Conservation (phyloP, 2,113 vertebrate genomes). For the Stegastes partitus region DNA sequence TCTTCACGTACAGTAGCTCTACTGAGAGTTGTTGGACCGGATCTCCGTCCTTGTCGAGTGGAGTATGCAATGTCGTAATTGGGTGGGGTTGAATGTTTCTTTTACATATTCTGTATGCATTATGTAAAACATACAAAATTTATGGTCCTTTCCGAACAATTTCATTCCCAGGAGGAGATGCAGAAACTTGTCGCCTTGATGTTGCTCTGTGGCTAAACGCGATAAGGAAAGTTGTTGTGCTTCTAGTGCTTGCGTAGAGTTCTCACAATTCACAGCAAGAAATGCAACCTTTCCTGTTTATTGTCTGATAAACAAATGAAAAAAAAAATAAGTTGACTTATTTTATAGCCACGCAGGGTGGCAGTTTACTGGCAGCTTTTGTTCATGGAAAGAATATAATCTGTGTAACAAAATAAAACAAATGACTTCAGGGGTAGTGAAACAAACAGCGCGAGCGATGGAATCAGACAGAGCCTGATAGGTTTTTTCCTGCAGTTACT, state of each 20-base stretch:
- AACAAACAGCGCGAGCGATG: conserved; percentile 70
- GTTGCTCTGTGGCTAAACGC: conserved; percentile 48
- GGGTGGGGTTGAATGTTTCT: conserved; percentile 23
- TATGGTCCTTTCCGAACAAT: conserved; percentile 20
- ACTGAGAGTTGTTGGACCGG: not conserved
- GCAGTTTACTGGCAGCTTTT: conserved; percentile 69
- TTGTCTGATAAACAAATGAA: conserved; percentile 73
- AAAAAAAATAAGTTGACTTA: conserved; percentile 47
- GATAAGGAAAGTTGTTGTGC: conserved; percentile 74
- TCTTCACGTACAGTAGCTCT: not conserved
- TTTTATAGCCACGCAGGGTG: conserved; percentile 47
- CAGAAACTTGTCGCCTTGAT: conserved; percentile 49
- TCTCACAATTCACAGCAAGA: conserved; percentile 81
- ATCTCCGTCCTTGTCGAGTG: not conserved
- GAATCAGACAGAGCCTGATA: conserved; percentile 71
- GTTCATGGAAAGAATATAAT: conserved; percentile 79
- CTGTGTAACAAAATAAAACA: conserved; percentile 76
- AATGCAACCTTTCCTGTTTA: conserved; percentile 83
- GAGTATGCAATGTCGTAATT: conserved; percentile 5
- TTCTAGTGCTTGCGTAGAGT: conserved; percentile 50
- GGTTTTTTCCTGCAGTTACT: conserved; percentile 72
- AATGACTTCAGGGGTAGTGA: conserved; percentile 71
- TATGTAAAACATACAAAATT: conserved; percentile 40
- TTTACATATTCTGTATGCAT: conserved; percentile 25
- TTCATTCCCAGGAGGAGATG: conserved; percentile 30